Conservation (phyloP, 2,113 vertebrate genomes). For the Conger conger region DNA sequence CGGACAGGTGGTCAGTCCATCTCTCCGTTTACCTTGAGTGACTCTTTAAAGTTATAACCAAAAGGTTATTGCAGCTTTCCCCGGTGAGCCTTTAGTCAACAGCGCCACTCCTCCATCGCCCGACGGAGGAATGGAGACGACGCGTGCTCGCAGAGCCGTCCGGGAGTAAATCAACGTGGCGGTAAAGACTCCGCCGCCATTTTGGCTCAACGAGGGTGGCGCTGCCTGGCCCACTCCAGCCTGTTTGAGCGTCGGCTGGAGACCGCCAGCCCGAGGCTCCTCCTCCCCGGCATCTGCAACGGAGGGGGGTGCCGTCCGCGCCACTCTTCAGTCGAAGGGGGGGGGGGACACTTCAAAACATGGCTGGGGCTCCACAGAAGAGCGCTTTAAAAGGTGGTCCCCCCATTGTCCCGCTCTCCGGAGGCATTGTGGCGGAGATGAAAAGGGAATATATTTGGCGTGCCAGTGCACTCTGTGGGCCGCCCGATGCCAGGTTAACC, state of each 20-base stretch:
- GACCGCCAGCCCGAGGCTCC: constrained; percentile 16
- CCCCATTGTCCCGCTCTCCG: constrained; percentile 17
- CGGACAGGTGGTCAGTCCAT: too few relatives aligned
- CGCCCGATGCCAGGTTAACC: constrained; percentile 33
- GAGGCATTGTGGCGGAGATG: constrained; percentile 27
- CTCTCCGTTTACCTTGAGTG: too few relatives aligned
- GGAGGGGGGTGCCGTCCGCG: constrained; percentile 17
- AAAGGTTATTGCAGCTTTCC: not conserved
- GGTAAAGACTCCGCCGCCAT: constrained; percentile 21
- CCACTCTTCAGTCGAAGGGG: constrained; percentile 17
- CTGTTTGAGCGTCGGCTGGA: not conserved
- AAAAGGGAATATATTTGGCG: constrained; percentile 36
- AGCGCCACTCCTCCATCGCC: not conserved
- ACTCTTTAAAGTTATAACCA: too few relatives aligned
- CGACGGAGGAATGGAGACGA: constrained; percentile 2
- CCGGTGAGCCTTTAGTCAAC: not conserved
- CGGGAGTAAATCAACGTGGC: constrained; percentile 21
- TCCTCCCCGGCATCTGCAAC: constrained; percentile 19
- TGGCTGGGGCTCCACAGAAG: constrained; percentile 34
- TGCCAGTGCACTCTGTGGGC: constrained; percentile 31
- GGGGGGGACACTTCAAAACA: constrained; percentile 31
- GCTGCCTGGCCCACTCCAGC: not conserved
- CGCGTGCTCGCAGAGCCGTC: constrained; percentile 10
- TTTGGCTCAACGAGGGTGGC: constrained; percentile 23
- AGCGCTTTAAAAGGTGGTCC: constrained; percentile 30